Conservation (phyloP, 2,113 vertebrate species). For the Aphyosemion australe region DNA sequence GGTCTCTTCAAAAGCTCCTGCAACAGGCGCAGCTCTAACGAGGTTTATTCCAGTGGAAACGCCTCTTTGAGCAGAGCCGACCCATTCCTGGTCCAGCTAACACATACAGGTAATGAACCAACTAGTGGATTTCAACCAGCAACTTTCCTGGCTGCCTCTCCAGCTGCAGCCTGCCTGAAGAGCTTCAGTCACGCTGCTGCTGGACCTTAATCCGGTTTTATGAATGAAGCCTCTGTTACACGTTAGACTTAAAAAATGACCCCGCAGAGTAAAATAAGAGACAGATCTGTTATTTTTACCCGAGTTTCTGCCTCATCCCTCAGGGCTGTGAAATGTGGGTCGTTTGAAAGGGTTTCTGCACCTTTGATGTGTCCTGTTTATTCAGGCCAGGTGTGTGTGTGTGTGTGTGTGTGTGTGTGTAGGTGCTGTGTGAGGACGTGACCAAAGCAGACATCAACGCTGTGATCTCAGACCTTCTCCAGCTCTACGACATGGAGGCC, state of each 20-base stretch:
- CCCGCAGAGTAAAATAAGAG: slow-evolving; percentile 24
- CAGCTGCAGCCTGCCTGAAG: slow-evolving; percentile 9
- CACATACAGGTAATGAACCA: too few species aligned
- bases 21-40: too few species aligned
- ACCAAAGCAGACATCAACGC: slow-evolving; percentile 81
- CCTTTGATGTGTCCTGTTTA: slow-evolving; percentile 39
- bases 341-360: slow-evolving; percentile 20
- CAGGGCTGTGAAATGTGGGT: slow-evolving; percentile 26
- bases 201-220: background rate
- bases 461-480: slow-evolving; percentile 85
- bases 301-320: slow-evolving; percentile 22
- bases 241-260: slow-evolving; percentile 9
- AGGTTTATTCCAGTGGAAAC: too few species aligned
- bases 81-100: too few species aligned
- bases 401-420: slow-evolving; percentile 17
- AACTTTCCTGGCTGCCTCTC: background rate
- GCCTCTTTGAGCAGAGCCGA: too few species aligned
- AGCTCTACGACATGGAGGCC: slow-evolving; percentile 87
- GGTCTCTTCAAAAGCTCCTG: too few species aligned
- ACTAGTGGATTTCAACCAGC: slow-evolving; percentile 1
- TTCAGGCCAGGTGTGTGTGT: slow-evolving; percentile 25
- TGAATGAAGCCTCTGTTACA: slow-evolving; percentile 19
- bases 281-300: slow-evolving; percentile 6
- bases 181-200: background rate
- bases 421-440: slow-evolving; percentile 86